Percentiles rank a stretch among this genome's conserved stretches.
Evolutionary conservation across 1,140 invertebrate genomes (phyloP).

Genomic region (Polyergus mexicanus): DNA sequence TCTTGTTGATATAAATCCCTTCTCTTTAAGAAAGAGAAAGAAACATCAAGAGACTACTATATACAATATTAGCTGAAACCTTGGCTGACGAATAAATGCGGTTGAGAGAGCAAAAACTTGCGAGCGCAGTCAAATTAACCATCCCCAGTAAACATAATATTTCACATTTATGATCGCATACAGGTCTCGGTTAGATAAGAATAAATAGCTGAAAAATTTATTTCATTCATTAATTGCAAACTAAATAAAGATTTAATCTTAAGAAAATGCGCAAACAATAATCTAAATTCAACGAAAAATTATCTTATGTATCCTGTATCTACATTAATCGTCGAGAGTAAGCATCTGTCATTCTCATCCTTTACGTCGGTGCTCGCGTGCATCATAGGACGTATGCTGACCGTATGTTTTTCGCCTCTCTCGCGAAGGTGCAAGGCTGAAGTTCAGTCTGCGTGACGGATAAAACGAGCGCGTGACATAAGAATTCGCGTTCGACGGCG

Average conservation of each 20-base stretch:
- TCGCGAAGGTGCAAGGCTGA: constrained; percentile 43
- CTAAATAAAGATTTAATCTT: no score
- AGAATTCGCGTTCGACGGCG: constrained; percentile 23
- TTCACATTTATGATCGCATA: no score
- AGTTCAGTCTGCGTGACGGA: constrained; percentile 30
- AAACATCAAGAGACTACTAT: constrained; percentile 8
- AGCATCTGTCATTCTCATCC: not conserved
- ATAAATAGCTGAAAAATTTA: no score
- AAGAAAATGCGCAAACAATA: no score
- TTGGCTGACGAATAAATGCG: not conserved
- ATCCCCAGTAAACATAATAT: no score
- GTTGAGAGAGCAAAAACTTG: not conserved
- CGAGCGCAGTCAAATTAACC: not conserved
- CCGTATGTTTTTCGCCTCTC: constrained; percentile 1
- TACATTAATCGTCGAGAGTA: not conserved
- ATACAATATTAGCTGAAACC: constrained; percentile 12
- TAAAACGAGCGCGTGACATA: constrained; percentile 13
- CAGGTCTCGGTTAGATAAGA: no score
- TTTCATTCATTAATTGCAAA: no score
- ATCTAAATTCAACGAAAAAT: not conserved
- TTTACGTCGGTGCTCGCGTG: not conserved
- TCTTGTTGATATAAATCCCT: not conserved
- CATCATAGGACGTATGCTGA: not conserved
- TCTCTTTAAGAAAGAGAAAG: constrained; percentile 25
- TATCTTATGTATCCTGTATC: not conserved